A percentile compares a stretch with the other conserved stretches of the same genome.
Conservation (phyloP, 2,888 invertebrate genomes). For the Drosophila prolongata region DNA sequence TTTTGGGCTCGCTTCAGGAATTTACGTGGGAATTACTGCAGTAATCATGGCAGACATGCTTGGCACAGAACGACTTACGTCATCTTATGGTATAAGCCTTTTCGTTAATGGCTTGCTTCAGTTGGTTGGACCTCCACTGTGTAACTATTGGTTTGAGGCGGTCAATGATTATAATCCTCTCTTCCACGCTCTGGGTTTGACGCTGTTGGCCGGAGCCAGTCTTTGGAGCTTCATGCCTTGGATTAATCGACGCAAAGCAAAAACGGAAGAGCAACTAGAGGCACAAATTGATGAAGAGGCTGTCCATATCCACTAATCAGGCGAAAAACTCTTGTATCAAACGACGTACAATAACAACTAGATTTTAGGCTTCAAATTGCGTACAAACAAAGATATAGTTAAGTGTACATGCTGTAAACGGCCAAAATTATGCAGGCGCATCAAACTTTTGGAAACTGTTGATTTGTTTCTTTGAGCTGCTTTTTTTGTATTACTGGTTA, state of each 20-base stretch:
- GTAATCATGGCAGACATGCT: slow-evolving; percentile 95
- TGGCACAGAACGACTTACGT: slow-evolving; percentile 92
- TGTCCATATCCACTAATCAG: slow-evolving; percentile 52
- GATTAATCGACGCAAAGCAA: slow-evolving; percentile 85
- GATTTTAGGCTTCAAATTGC: slow-evolving; percentile 59
- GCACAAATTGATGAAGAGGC: slow-evolving; percentile 67
- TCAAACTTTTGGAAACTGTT: slow-evolving; percentile 45
- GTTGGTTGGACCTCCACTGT: slow-evolving; percentile 92
- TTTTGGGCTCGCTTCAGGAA: slow-evolving; percentile 93
- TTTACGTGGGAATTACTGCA: slow-evolving; percentile 94
- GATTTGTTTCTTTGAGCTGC: slow-evolving; percentile 54
- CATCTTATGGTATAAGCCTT: slow-evolving; percentile 93
- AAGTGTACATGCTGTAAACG: slow-evolving; percentile 8
- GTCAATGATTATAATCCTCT: slow-evolving; percentile 89
- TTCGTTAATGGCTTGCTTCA: slow-evolving; percentile 94
- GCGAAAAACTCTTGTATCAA: slow-evolving; percentile 15
- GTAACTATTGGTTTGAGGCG: slow-evolving; percentile 89
- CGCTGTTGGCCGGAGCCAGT: slow-evolving; percentile 89
- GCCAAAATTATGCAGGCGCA: slow-evolving; percentile 17
- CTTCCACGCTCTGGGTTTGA: slow-evolving; percentile 90
- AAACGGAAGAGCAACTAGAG: slow-evolving; percentile 61
- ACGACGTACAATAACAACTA: slow-evolving; percentile 70
- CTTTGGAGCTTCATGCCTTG: slow-evolving; percentile 92
- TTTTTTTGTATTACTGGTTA: not conserved
- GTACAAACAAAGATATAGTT: slow-evolving; percentile 54